Evolutionary conservation across 2,113 vertebrate genomes (phyloP).

Genomic region (Myrmecobius fasciatus): DNA sequence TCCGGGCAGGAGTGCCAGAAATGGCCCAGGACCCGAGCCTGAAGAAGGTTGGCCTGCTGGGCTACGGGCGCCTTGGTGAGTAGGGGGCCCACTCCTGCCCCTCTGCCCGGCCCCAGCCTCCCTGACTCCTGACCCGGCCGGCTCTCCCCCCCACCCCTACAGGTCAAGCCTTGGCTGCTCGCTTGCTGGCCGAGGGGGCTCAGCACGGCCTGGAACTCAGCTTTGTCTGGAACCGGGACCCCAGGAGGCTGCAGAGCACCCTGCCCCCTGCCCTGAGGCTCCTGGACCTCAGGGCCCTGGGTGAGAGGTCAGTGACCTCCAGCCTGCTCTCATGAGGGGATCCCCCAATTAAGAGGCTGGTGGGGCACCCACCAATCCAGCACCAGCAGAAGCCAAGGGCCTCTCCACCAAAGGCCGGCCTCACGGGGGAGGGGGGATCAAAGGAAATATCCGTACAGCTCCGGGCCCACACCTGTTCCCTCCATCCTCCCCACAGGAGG

Average conservation of each 20-base stretch:
- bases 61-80: slow-evolving; percentile 91
- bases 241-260: slow-evolving; percentile 82
- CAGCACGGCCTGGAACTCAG: slow-evolving; percentile 85
- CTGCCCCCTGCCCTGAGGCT: slow-evolving; percentile 86
- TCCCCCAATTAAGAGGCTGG: neutral
- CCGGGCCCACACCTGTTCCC: no score
- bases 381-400: no score
- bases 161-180: slow-evolving; percentile 89
- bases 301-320: slow-evolving; percentile 83
- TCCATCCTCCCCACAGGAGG: slow-evolving; percentile 50
- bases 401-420: no score
- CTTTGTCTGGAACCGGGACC: slow-evolving; percentile 93
- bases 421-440: neutral
- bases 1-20: neutral
- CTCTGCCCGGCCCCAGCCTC: neutral
- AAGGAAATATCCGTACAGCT: no score
- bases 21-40: slow-evolving; percentile 40
- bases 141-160: neutral
- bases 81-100: neutral
- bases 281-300: slow-evolving; percentile 79
- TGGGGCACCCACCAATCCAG: no score
- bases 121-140: neutral
- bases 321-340: neutral
- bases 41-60: slow-evolving; percentile 87
- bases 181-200: slow-evolving; percentile 85